phyloP scores from a whole-genome alignment of 2,888 invertebrate species.

The Morpho achilles region DNA sequence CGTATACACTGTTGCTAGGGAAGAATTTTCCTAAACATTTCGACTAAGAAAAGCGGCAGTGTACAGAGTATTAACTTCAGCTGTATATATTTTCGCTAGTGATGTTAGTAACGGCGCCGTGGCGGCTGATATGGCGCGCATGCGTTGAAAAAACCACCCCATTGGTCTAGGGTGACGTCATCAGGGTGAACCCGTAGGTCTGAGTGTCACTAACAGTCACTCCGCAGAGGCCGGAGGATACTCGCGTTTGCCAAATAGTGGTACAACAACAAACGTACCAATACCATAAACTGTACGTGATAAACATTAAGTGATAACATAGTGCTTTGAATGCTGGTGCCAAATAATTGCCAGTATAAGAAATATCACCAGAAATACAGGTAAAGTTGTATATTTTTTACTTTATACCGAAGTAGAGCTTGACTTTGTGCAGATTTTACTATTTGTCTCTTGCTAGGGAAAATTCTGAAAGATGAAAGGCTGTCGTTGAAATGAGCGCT shows the following conservation, averaged over 20 bases:
- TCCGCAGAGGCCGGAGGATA: slow-evolving; percentile 59
- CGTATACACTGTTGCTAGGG: slow-evolving; percentile 44
- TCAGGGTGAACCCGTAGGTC: slow-evolving; percentile 72
- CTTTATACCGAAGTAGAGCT: slow-evolving; percentile 20
- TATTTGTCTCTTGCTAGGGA: slow-evolving; percentile 17
- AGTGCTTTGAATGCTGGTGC: slow-evolving; percentile 21
- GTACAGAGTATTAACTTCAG: slow-evolving; percentile 41
- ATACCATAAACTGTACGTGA: slow-evolving; percentile 31
- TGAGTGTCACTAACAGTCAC: slow-evolving; percentile 74
- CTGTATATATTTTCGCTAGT: slow-evolving; percentile 36
- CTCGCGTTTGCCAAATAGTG: slow-evolving; percentile 45
- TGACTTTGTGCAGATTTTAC: slow-evolving; percentile 18
- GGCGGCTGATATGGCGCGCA: slow-evolving; percentile 66
- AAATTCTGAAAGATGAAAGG: slow-evolving; percentile 24
- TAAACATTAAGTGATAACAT: slow-evolving; percentile 31
- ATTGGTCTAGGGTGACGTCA: slow-evolving; percentile 77
- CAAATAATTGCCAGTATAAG: slow-evolving; percentile 2
- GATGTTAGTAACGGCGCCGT: slow-evolving; percentile 60
- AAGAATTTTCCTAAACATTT: slow-evolving; percentile 30
- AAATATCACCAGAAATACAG: slow-evolving; percentile 16
- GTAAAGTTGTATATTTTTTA: slow-evolving; percentile 23
- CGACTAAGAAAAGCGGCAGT: slow-evolving; percentile 51
- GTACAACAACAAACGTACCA: slow-evolving; percentile 60
- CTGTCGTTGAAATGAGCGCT: slow-evolving; percentile 21
- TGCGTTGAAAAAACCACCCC: slow-evolving; percentile 62